Evolutionary conservation across 2,888 invertebrate genomes (phyloP), one percentile per base, ranked within the genome.

Genomic region (Pandemis heparana): DNA sequence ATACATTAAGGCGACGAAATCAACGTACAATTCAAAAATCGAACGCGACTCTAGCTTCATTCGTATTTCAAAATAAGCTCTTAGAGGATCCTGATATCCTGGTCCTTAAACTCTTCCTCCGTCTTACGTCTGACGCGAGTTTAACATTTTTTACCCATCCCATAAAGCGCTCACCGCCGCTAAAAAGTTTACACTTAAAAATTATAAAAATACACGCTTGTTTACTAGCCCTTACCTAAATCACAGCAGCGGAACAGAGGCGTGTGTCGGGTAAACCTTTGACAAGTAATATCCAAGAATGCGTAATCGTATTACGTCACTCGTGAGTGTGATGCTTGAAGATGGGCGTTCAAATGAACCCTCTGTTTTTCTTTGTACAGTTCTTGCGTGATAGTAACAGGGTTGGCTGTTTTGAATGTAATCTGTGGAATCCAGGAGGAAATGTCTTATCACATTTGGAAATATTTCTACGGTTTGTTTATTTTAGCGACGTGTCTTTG

Each of bases 271-370:
- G 78, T 79, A 78, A 80, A 84, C 79, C 80, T 84, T 79, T 83
- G 84, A 83, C 80, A 82, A 83, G 84, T 80, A 80, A 83, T 80
- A 81, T 80, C 77, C 77, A 79, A 77, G 81, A 82, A 81, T 79
- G 79, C 77, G 78, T 84, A 83, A 83, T 83, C 80, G 80, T 77
- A 80, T 82, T 80, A 80, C 78, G 76, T 77, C 72, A 76, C 75
- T 71, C 73, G 76, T n/a, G 51, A 39, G 65, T 66, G 65, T 53
- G 39, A 66, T 53, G 51, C 51, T 66, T 10, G 16, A 66, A 63
- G 46, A 63, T 46, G 23, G 46, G 46, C 14, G 43, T 41, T 23
- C 56, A 23, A 23, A 67, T 56, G 38, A 67, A 59, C 23, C 43
- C 46, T 63, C 18, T 60, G 32, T 60, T 38, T 60, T 39, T 39